These are phyloP conservation scores for Zophobas atratus DNA, from an alignment of 1,140 invertebrate genomes.

Conservation along the genomic window DNA sequence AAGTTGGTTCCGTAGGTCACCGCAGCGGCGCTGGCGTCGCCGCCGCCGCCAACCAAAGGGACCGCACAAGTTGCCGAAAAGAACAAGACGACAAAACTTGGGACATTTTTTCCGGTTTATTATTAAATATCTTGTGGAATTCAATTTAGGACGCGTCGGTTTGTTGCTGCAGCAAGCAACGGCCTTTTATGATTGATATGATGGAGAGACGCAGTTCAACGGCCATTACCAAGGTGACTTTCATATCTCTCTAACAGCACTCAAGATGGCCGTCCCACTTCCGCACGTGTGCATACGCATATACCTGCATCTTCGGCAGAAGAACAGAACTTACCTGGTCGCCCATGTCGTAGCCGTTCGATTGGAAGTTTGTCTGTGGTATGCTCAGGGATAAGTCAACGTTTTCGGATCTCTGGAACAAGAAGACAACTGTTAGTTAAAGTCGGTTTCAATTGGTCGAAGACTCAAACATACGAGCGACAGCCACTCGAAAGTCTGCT, in stretches of 20 bases:
- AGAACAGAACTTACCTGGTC: slow-evolving; percentile 76
- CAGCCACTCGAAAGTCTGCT: neutral
- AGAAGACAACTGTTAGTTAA: slow-evolving; percentile 56
- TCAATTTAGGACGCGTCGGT: slow-evolving; percentile 2
- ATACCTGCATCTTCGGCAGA: slow-evolving; percentile 1
- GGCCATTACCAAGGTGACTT: slow-evolving; percentile 52
- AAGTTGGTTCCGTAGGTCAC: slow-evolving; percentile 65
- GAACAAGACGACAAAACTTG: neutral
- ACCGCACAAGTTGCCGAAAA: neutral
- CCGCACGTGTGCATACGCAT: slow-evolving; percentile 34
- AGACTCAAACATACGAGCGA: neutral
- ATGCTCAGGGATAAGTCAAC: slow-evolving; percentile 80
- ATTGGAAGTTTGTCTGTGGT: slow-evolving; percentile 73
- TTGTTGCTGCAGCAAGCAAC: neutral
- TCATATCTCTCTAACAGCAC: slow-evolving; percentile 41
- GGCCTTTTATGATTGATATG: slow-evolving; percentile 56
- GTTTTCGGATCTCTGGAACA: slow-evolving; percentile 83
- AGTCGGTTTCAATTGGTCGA: slow-evolving; percentile 26
- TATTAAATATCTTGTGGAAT: slow-evolving; percentile 20
- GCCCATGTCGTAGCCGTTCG: slow-evolving; percentile 81
- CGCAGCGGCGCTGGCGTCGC: slow-evolving; percentile 58
- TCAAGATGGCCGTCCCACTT: slow-evolving; percentile 42
- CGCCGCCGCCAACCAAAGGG: neutral
- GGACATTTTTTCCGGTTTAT: slow-evolving; percentile 4
- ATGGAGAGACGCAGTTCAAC: slow-evolving; percentile 51